Base-by-base conservation (phyloP, 2,113 vertebrate genomes). In the Aspiorhynchus laticeps region DNA sequence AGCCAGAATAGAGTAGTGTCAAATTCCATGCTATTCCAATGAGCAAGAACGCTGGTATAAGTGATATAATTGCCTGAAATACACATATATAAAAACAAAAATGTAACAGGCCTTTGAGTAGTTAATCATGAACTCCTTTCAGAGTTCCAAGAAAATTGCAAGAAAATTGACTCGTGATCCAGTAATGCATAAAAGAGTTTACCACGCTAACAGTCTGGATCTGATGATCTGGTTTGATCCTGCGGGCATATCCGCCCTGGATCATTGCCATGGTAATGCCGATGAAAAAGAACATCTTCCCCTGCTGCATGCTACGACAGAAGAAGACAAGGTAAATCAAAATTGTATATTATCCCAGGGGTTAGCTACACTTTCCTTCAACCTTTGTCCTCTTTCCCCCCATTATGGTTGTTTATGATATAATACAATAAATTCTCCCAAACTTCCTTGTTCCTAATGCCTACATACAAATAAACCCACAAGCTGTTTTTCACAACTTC, bases 261-360 rank as follows among this genome's bases (percentile, higher is more conserved):
- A 99, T 93, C 71, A 93, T 59, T 65, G 98, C 97, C 98, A 99
- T 99, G 90, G 96, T 96, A 88, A 99, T 95, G 56, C 98, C 98
- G 79, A 99, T 98, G 91, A 98, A 98, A 95, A 99, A 98, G 88
- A 98, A 99, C 98, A 99, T 99, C 95, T 98, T 98, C 26, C 98
- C 98, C 90, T 99, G 98, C 91, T 99, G 96, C 95, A 99, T 96
- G 90, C 98, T 99, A 89, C 85, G 89, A 71, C 48, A 38, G 61
- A 79, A 65, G 24, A 74, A 69, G 21, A 26, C 75, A 31, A 21
- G 26, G 65, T 69, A 19, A 4, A 36, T 4, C 11, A 15, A 71
- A 38, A 73, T 38, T 0, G 2, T 19, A 77, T 17, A 77, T 48
- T 48, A 19, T 28, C 15, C 75, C 31, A 51, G 2, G n/a, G 14